A percentile compares a stretch with the other conserved stretches of the same genome.
Conservation (phyloP, 2,888 invertebrate species). For the Sarcophaga variegata region DNA sequence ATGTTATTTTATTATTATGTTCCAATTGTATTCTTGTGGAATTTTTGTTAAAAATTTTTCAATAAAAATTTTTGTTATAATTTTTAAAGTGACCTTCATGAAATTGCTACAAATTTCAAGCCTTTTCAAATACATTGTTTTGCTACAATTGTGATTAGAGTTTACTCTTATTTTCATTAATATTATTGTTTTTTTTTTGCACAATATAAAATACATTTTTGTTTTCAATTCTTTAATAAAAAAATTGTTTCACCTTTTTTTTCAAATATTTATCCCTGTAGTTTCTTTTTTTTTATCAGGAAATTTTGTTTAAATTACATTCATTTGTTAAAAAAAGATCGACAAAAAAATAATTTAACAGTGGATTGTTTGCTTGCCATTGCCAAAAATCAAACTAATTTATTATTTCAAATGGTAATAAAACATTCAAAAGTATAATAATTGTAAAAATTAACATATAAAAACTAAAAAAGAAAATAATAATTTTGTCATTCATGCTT, state of each 20-base stretch:
- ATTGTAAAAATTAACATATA: neutral
- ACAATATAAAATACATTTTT: no score
- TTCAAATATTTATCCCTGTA: no score
- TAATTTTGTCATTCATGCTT: conserved; percentile 44
- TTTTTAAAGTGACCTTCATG: conserved; percentile 11
- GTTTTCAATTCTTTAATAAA: no score
- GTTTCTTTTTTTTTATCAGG: neutral
- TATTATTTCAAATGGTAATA: neutral
- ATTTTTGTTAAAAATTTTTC: conserved; percentile 9
- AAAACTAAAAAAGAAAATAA: conserved; percentile 17
- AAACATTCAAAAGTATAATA: neutral
- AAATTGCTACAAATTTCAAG: conserved; percentile 1
- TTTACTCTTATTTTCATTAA: neutral
- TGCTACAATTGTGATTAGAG: neutral
- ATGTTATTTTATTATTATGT: neutral
- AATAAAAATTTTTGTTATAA: conserved; percentile 4
- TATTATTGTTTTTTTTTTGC: no score
- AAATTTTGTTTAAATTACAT: neutral
- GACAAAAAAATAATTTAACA: neutral
- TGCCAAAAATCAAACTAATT: conserved; percentile 15
- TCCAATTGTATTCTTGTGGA: conserved; percentile 16
- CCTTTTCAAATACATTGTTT: neutral
- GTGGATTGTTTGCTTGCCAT: conserved; percentile 5
- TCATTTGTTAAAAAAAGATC: neutral
- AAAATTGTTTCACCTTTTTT: no score